Evolutionary conservation across 2,797 vertebrate species (phyloP).

Genomic region (Rhynchonycteris naso): DNA sequence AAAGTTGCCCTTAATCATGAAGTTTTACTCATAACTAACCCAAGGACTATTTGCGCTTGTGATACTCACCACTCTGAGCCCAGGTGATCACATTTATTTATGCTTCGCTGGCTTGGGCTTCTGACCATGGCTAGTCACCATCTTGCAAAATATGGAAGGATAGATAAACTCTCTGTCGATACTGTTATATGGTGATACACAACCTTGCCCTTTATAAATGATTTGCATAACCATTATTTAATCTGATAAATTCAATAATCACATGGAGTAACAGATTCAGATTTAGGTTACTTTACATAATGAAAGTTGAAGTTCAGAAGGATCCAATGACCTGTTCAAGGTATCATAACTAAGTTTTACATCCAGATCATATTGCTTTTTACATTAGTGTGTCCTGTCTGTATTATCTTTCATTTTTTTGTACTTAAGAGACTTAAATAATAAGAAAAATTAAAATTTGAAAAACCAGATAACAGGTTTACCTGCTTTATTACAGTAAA

Average conservation of each 20-base stretch:
- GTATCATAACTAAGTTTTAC: not conserved
- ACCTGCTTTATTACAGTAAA: not conserved
- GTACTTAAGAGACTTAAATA: not conserved
- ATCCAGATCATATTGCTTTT: not conserved
- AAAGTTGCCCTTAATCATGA: constrained; percentile 35
- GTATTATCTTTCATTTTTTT: not conserved
- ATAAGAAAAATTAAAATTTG: not conserved
- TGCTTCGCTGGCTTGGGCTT: not conserved
- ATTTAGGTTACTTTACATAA: constrained; percentile 11
- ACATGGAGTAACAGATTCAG: not conserved
- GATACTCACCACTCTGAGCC: not conserved
- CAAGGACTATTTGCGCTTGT: not conserved
- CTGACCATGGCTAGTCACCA: not conserved
- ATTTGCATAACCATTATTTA: constrained; percentile 28
- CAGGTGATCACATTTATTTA: not conserved
- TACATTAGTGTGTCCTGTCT: not conserved
- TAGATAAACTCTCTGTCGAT: not conserved
- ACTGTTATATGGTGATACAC: not conserved
- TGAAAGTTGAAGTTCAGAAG: constrained; percentile 39
- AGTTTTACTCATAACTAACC: not conserved
- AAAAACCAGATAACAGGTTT: not conserved
- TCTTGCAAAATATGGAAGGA: not conserved
- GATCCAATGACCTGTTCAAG: not conserved
- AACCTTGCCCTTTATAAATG: not conserved
- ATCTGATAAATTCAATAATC: constrained; percentile 26